These are phyloP conservation scores for Diarsia dahlii DNA, from an alignment of 2,888 invertebrate genomes.

Conservation along the genomic window DNA sequence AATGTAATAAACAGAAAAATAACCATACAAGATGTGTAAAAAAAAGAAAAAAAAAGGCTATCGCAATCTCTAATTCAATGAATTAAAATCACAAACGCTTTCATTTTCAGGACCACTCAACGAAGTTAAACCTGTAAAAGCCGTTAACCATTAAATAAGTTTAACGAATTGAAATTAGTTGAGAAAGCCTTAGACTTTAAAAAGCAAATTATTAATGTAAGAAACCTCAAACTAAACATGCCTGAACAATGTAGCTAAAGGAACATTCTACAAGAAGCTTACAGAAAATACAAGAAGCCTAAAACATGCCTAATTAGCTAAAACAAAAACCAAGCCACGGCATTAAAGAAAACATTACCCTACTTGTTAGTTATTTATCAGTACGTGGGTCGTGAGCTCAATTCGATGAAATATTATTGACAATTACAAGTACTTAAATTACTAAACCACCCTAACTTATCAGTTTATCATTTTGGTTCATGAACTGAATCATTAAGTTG, in stretches of 20 bases:
- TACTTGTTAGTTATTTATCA: constrained; percentile 33
- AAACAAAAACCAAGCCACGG: constrained; percentile 13
- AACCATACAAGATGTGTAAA: too few species aligned
- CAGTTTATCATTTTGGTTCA: background rate
- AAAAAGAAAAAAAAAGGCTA: too few species aligned
- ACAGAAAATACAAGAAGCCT: background rate
- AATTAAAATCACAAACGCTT: too few species aligned
- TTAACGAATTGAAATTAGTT: background rate
- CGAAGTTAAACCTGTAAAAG: background rate
- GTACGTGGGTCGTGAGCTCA: constrained; percentile 2
- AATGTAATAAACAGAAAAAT: too few species aligned
- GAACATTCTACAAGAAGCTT: constrained; percentile 11
- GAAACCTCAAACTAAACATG: background rate
- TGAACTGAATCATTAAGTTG: constrained; percentile 8
- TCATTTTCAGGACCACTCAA: too few species aligned
- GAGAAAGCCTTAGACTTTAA: background rate
- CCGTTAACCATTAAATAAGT: background rate
- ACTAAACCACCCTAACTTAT: background rate
- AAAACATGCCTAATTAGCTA: constrained; percentile 40
- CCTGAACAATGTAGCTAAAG: background rate
- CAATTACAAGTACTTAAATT: constrained; percentile 10
- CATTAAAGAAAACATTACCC: constrained; percentile 25
- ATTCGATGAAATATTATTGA: constrained; percentile 8
- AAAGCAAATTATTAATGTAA: too few species aligned
- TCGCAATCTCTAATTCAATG: too few species aligned